These are phyloP conservation scores for Xanthia togata DNA, from an alignment of 2,888 invertebrate species.

Conservation along the genomic window DNA sequence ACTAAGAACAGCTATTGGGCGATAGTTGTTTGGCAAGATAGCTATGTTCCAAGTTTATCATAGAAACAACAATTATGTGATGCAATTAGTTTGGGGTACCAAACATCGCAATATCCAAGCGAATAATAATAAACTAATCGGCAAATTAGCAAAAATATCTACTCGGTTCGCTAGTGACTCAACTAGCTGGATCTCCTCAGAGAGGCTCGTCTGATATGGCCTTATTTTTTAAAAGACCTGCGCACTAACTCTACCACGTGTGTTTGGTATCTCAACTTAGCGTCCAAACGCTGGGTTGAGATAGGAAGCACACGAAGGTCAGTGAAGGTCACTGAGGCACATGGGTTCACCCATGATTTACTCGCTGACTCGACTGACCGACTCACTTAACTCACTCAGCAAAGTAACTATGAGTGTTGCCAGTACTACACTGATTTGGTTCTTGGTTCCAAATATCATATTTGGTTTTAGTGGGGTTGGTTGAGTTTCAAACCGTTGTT, in stretches of 20 bases:
- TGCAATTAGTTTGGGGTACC: too few relatives aligned
- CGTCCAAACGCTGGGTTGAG: too few relatives aligned
- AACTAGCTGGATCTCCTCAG: not conserved
- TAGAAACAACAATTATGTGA: too few relatives aligned
- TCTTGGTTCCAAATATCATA: not conserved
- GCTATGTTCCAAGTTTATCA: too few relatives aligned
- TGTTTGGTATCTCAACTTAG: not conserved
- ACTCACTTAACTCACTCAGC: not conserved
- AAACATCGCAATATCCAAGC: not conserved
- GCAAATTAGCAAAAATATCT: not conserved
- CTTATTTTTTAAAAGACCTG: not conserved
- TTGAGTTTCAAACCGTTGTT: not conserved
- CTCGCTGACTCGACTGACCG: not conserved
- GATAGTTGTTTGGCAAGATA: too few relatives aligned
- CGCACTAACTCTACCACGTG: not conserved
- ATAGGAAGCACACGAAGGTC: too few relatives aligned
- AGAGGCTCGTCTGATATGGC: not conserved
- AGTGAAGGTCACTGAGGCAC: too few relatives aligned
- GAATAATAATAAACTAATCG: not conserved
- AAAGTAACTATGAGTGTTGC: not conserved
- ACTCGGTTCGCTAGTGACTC: too few relatives aligned
- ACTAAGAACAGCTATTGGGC: too few relatives aligned
- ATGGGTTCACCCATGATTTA: too few relatives aligned
- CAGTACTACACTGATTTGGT: not conserved
- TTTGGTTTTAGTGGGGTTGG: not conserved